Conservation (phyloP, 2,797 vertebrate species). For the Molossus alvarezi region DNA sequence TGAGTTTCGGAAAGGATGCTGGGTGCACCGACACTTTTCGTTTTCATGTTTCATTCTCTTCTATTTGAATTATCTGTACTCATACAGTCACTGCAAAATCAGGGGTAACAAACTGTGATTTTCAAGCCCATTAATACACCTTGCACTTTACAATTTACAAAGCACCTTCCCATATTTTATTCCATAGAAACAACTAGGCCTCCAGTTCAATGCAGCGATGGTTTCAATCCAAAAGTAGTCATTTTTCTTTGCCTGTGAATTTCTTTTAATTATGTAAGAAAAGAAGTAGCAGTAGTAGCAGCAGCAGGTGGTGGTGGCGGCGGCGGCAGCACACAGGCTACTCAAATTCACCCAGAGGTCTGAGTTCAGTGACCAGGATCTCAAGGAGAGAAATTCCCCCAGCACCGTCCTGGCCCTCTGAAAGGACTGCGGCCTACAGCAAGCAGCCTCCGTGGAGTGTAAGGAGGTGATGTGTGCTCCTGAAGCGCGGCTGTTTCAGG, state of each 20-base stretch:
- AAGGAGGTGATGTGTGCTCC: not conserved
- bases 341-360: slow-evolving; percentile 14
- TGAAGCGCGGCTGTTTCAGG: not conserved
- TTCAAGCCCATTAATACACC: not conserved
- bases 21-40: not conserved
- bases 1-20: not conserved
- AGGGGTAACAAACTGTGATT: not conserved
- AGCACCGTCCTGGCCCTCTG: not conserved
- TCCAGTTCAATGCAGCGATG: not conserved
- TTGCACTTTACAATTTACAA: not conserved
- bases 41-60: not conserved
- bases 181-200: not conserved
- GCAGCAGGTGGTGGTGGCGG: too few species aligned
- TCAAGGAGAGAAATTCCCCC: not conserved
- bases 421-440: not conserved
- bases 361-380: not conserved
- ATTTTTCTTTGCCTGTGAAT: not conserved
- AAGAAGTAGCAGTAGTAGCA: too few species aligned
- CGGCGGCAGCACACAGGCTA: not conserved
- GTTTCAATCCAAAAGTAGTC: not conserved
- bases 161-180: not conserved
- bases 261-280: slow-evolving; percentile 40
- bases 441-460: too few species aligned
- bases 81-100: not conserved
- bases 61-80: not conserved